Conservation (phyloP, 2,888 invertebrate species). For the Pheosia tremula region DNA sequence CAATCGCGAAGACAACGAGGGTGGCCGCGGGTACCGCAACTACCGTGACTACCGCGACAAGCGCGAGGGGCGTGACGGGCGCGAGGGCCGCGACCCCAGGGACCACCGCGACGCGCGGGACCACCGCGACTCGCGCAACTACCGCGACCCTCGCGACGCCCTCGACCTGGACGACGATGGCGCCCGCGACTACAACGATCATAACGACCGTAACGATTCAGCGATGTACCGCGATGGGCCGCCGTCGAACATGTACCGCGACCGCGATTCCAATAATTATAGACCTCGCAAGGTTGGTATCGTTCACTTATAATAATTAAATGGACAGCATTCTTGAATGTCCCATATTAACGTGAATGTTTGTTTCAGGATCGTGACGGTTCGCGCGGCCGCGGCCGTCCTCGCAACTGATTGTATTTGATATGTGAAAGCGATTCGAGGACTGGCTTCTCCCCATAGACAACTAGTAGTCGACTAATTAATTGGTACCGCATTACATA, state of each 20-base stretch:
- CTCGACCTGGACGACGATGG: constrained; percentile 50
- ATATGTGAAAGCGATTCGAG: constrained; percentile 66
- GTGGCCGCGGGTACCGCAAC: constrained; percentile 64
- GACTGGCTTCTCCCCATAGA: constrained; percentile 84
- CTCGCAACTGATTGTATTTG: constrained; percentile 71
- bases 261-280: constrained; percentile 68
- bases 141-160: constrained; percentile 48
- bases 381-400: constrained; percentile 77
- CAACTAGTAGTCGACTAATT: constrained; percentile 75
- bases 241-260: constrained; percentile 62
- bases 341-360: constrained; percentile 16
- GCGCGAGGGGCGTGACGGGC: constrained; percentile 45
- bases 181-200: constrained; percentile 55
- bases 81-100: constrained; percentile 45
- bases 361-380: constrained; percentile 76
- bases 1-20: constrained; percentile 70
- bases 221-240: constrained; percentile 47
- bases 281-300: constrained; percentile 71
- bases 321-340: neutral
- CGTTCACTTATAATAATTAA: constrained; percentile 10
- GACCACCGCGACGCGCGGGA: constrained; percentile 43
- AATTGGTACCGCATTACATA: constrained; percentile 77
- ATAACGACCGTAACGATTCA: constrained; percentile 49
- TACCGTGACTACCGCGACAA: constrained; percentile 54
- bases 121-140: constrained; percentile 42